Evolutionary conservation across 2,888 invertebrate species (phyloP), one percentile per base, ranked within the genome.

Genomic region (Mechanitis messenoides): DNA sequence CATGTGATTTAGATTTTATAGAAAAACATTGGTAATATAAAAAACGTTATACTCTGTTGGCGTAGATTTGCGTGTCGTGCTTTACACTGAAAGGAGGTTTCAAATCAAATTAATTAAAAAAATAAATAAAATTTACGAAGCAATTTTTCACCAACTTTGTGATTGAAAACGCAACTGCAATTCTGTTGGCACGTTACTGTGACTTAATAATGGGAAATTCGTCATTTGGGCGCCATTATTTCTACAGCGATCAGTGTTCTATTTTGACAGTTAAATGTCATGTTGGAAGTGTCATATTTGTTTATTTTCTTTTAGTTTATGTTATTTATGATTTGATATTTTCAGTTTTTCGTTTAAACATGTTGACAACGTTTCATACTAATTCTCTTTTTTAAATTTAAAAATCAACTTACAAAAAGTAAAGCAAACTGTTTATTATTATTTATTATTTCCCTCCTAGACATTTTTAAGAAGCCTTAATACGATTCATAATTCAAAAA

Each of bases 181-280:
- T 69, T 66, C 60, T 63, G 67, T 65, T 65, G 67, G 62, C 66
- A 69, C 70, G 67, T 63, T 58, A 63, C 64, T 64, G 63, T 68
- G 67, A 66, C 66, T 67, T 71, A 71, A 69, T 70, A 72, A 73
- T 73, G 71, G 69, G 70, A 77, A 74, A 68, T 69, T 63, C 73
- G 73, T 72, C 78, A 78, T 74, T 75, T 81, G 75, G 66, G 61
- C 68, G 64, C 68, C 67, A 74, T 80, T 78, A 76, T 75, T 78
- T 78, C 74, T 62, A 68, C 64, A 70, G 70, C 71, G 74, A 77
- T 78, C 73, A 72, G 63, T 67, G 60, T 71, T 73, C 74, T 68
- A 58, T 69, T 72, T 68, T 80, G 78, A 79, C 82, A 78, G 79
- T 73, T 76, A 72, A 77, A 78, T 81, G 50, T 31, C 50, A 50